Percentiles rank a stretch among this genome's conserved stretches.
Conservation (phyloP, 2,113 vertebrate genomes). For the Oophaga pumilio region DNA sequence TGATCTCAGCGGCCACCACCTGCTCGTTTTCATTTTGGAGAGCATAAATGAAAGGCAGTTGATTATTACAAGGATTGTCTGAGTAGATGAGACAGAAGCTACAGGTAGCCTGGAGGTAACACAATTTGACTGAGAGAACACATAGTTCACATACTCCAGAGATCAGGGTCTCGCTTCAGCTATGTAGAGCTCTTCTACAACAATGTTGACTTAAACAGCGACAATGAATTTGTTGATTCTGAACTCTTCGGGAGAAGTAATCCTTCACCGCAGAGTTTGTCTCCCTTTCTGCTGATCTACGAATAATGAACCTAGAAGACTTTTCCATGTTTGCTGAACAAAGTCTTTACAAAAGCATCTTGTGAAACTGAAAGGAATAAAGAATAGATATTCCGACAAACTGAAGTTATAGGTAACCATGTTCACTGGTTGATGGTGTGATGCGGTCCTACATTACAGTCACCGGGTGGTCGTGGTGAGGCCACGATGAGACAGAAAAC, state of each 20-base stretch:
- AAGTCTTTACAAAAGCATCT: neutral
- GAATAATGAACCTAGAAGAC: conserved; percentile 32
- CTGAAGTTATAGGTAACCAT: neutral
- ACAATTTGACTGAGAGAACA: conserved; percentile 23
- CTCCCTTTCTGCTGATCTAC: neutral
- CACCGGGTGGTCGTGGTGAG: too few species aligned
- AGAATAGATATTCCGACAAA: neutral
- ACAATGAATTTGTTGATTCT: conserved; percentile 29
- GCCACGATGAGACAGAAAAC: too few species aligned
- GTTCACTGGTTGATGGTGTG: neutral
- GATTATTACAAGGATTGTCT: neutral
- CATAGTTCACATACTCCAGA: conserved; percentile 34
- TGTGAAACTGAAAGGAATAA: neutral
- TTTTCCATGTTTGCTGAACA: neutral
- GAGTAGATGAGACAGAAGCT: neutral
- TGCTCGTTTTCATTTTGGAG: neutral
- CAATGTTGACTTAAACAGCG: conserved; percentile 35
- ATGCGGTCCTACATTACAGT: too few species aligned
- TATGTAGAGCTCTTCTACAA: conserved; percentile 29
- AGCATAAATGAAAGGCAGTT: neutral
- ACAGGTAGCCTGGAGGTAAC: conserved; percentile 23
- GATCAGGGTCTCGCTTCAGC: neutral
- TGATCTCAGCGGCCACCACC: neutral
- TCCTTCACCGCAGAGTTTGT: neutral
- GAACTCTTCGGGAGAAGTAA: conserved; percentile 23